Evolutionary conservation across 2,888 invertebrate species (phyloP), one percentile per base, ranked within the genome.

Genomic region (Xanthia togata): DNA sequence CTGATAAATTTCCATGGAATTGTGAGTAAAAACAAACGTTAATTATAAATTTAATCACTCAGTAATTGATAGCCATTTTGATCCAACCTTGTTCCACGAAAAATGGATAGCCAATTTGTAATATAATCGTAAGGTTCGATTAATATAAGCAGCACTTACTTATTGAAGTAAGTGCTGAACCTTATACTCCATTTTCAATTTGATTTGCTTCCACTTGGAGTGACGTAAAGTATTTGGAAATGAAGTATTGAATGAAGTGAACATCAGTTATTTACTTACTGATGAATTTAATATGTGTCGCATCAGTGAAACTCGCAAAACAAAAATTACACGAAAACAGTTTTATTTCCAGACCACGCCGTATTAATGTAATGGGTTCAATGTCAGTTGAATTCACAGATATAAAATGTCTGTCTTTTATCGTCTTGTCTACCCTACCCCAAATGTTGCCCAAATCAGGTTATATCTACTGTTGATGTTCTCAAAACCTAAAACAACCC

Each of bases 11-110:
- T 71, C 14, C 9, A 11, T 71, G 47, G 4, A 26, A 63, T 60
- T 17, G 12, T 14, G 17, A 53, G 23, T 70, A 26, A 44, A 60
- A 65, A 62, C 50, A 65, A 72, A 63, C 14, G 53, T 38, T 31
- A 44, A 64, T 31, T 63, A 55, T 59, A 64, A 50, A 64, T 73
- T 63, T 62, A 82, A n/a, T 64, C 50, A 71, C 35, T 71, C 59
- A 26, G 12, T 82, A 82, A 69, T 63, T 76, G 68, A 70, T 55
- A 70, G 23, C 44, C 63, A 35, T 59, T 76, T 63, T 72, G 38
- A 70, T 72, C 57, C 47, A 55, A 62, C 73, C 63, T 64, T 80
- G 64, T 79, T 67, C 63, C 57, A 59, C 71, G 76, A 84, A 74
- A 72, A 65, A 70, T 72, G 50, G 64, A 17, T 60, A 59, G 38